phyloP scores from a whole-genome alignment of 2,113 vertebrate species.

The Origma solitaria region DNA sequence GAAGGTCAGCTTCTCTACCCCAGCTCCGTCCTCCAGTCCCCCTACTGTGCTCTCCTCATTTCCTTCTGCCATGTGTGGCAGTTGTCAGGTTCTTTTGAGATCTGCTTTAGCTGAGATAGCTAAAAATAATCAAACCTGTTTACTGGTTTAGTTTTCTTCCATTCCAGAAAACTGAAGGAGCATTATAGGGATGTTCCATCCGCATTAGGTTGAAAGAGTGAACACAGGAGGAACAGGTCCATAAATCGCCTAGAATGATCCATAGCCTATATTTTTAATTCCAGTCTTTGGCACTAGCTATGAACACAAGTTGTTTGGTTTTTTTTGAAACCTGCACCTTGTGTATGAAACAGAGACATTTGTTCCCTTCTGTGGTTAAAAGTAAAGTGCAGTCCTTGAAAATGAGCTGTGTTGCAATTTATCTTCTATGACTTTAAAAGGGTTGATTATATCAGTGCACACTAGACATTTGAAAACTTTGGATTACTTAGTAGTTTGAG shows the following conservation, averaged over 20 bases:
- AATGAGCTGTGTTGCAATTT: background rate
- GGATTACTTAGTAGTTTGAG: background rate
- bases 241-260: background rate
- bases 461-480: background rate
- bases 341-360: background rate
- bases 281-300: background rate
- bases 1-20: background rate
- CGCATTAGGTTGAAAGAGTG: background rate
- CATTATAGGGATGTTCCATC: background rate
- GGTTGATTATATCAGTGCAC: background rate
- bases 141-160: background rate
- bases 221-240: background rate
- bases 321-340: background rate
- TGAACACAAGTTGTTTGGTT: background rate
- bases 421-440: background rate
- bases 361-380: background rate
- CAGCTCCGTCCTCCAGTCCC: background rate
- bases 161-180: background rate
- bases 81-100: background rate
- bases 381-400: background rate
- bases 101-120: background rate
- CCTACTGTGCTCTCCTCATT: background rate
- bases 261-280: background rate
- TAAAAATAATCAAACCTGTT: background rate
- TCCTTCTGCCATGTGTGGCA: fast-evolving